Evolutionary conservation across 2,888 invertebrate species (phyloP).

Genomic region (Oasisia sp.): DNA sequence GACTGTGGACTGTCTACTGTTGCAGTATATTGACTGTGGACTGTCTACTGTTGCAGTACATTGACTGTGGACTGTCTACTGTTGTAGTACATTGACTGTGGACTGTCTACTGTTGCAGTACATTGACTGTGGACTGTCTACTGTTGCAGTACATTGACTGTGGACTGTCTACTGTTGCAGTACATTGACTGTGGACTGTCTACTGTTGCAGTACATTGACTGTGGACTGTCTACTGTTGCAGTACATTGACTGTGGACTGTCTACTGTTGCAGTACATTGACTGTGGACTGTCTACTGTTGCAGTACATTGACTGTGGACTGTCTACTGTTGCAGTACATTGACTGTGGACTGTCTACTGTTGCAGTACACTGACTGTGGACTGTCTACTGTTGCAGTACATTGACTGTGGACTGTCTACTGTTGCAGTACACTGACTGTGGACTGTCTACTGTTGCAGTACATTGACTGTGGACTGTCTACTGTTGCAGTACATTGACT

Average conservation of each 20-base stretch:
- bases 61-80: background rate
- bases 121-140: too few species aligned
- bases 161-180: constrained; percentile 47
- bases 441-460: constrained; percentile 52
- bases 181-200: too few species aligned
- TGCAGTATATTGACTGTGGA: too few species aligned
- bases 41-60: constrained; percentile 53
- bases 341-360: background rate
- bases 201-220: constrained; percentile 59
- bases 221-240: constrained; percentile 21
- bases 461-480: too few species aligned
- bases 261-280: constrained; percentile 57
- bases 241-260: too few species aligned
- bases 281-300: background rate
- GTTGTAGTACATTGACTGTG: too few species aligned
- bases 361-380: too few species aligned
- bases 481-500: constrained; percentile 61
- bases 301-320: too few species aligned
- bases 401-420: background rate
- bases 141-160: constrained; percentile 62
- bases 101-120: constrained; percentile 52
- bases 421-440: too few species aligned
- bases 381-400: constrained; percentile 52
- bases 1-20: background rate
- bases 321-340: constrained; percentile 54